Evolutionary conservation across 2,113 vertebrate genomes (phyloP).

Genomic region (Lates calcarifer): DNA sequence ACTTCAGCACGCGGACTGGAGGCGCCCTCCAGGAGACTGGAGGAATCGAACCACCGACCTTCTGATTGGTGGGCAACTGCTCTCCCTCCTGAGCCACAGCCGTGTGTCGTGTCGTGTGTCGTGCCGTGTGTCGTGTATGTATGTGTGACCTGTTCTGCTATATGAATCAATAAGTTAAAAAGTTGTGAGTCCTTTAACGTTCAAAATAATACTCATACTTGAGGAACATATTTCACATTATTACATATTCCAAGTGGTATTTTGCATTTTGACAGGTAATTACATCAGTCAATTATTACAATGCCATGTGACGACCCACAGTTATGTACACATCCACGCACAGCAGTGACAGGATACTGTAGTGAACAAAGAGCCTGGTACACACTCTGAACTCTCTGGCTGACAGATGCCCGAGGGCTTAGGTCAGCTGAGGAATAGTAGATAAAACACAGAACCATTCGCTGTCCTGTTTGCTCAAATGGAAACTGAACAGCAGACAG

Average conservation of each 20-base stretch:
- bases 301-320: not conserved
- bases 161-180: no score
- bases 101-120: no score
- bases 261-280: conserved; percentile 5
- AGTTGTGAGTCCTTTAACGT: no score
- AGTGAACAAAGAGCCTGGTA: conserved; percentile 19
- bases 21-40: no score
- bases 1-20: no score
- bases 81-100: no score
- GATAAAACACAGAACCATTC: conserved; percentile 33
- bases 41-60: no score
- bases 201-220: no score
- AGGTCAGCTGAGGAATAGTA: conserved; percentile 46
- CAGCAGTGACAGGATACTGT: not conserved
- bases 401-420: conserved; percentile 52
- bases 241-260: not conserved
- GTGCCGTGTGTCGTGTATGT: no score
- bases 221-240: no score
- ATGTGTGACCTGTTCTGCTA: not conserved
- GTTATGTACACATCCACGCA: conserved; percentile 13
- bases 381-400: conserved; percentile 1
- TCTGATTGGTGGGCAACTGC: no score
- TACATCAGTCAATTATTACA: not conserved
- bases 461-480: conserved; percentile 18
- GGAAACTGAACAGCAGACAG: conserved; percentile 29